Evolutionary conservation across 1,140 invertebrate species (phyloP), one percentile per base, ranked within the genome.

Genomic region (Hycleus cichorii): DNA sequence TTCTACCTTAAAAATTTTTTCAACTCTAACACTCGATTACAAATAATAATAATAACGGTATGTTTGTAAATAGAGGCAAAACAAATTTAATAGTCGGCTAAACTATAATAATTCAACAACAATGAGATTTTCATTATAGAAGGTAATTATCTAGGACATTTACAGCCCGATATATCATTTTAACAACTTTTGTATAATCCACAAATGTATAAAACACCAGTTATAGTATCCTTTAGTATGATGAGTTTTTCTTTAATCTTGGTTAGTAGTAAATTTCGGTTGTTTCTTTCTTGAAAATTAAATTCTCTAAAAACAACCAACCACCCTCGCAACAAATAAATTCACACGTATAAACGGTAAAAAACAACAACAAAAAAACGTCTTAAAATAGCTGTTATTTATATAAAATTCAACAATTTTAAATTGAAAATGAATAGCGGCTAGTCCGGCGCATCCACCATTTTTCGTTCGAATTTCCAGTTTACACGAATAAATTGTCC

Each of bases 191-290:
- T 46, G 60, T 62, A 64, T 64, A 62, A 67, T 64, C 60, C 65
- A 40, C 58, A 59, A 60, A 67, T 59, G 57, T 64, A 62, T 64
- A 54, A 65, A 68, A 58, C 62, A 65, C 62, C 58, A 62, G 65
- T 68, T 65, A 68, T 65, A 54, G 64, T 65, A 65, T 65, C 58
- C 64, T 55, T 68, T 62, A 64, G 64, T 50, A 45, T 65, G 66
- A 68, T 65, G 66, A 68, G 66, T 65, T 65, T 68, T 65, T 68
- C 66, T 65, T 68, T 68, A 68, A 68, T 68, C 66, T 65, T 57
- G 60, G 50, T 54, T 52, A 68, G 64, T 65, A 63, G 57, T 68
- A 65, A 68, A 68, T 68, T 64, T 64, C 58, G 53, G 54, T 62
- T 63, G 61, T 67, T 63, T 65, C 59, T 60, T 67, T 65, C 59